Evolutionary conservation across 2,888 invertebrate genomes (phyloP).

Genomic region (Orchesella flavescens): DNA sequence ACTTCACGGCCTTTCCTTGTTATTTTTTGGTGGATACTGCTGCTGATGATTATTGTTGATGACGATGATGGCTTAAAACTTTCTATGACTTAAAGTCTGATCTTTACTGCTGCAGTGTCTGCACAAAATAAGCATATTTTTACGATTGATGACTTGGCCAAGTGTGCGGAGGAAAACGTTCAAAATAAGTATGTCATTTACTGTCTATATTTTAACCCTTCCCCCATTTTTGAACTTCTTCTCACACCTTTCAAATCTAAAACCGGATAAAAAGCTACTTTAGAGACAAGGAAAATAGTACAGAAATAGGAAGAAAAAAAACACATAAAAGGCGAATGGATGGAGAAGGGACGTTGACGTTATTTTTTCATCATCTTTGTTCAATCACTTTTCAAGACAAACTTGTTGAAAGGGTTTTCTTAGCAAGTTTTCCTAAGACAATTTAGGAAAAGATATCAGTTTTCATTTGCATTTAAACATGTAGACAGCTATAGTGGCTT

Average conservation of each 20-base stretch:
- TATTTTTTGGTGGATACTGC: too few relatives aligned
- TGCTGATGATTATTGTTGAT: slow-evolving; percentile 18
- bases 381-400: slow-evolving; percentile 7
- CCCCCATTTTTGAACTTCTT: background rate
- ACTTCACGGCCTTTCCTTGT: slow-evolving; percentile 11
- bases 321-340: background rate
- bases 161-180: slow-evolving; percentile 32
- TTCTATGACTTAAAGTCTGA: too few relatives aligned
- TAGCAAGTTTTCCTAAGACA: slow-evolving; percentile 1
- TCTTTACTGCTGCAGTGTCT: background rate
- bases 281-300: background rate
- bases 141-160: slow-evolving; percentile 45
- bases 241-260: background rate
- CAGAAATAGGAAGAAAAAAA: background rate
- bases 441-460: background rate
- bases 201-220: slow-evolving; percentile 32
- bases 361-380: slow-evolving; percentile 4
- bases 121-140: background rate
- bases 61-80: slow-evolving; percentile 37
- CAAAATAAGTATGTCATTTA: slow-evolving; percentile 52
- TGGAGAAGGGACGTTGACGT: background rate
- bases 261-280: slow-evolving; percentile 17
- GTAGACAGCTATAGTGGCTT: too few relatives aligned
- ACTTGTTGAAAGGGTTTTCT: slow-evolving; percentile 35
- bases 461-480: background rate